Evolutionary conservation across 2,888 invertebrate species (phyloP).

Genomic region (Prostheceraeus crozeri): DNA sequence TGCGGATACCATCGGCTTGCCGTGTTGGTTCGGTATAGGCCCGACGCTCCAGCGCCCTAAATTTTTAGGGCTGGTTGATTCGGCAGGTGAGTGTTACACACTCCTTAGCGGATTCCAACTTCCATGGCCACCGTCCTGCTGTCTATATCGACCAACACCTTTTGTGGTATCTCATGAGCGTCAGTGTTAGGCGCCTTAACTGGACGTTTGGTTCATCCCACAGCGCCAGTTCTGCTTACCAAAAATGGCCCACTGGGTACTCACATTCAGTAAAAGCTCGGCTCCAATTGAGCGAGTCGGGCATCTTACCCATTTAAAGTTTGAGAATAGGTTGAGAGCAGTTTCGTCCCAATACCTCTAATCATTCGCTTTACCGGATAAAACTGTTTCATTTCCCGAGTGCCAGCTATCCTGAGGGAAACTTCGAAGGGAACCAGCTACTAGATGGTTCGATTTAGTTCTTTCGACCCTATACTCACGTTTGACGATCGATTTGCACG

Average conservation of each 20-base stretch:
- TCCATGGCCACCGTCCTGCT: constrained; percentile 70
- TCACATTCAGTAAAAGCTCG: constrained; percentile 56
- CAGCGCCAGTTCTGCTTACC: constrained; percentile 73
- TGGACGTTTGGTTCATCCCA: constrained; percentile 69
- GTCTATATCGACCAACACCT: constrained; percentile 65
- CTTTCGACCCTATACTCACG: constrained; percentile 66
- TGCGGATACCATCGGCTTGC: too few relatives aligned
- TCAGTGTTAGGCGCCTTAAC: constrained; percentile 65
- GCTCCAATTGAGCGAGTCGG: constrained; percentile 63
- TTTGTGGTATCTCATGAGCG: constrained; percentile 63
- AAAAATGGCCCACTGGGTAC: constrained; percentile 68
- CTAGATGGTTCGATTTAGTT: constrained; percentile 70
- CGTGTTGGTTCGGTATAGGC: constrained; percentile 59
- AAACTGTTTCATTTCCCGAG: constrained; percentile 60
- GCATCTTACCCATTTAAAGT: constrained; percentile 69
- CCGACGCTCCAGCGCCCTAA: constrained; percentile 63
- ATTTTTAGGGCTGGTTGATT: constrained; percentile 66
- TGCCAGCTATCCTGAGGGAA: constrained; percentile 69
- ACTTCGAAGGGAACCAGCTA: constrained; percentile 71
- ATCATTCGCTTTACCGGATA: constrained; percentile 71
- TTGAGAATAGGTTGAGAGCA: constrained; percentile 69
- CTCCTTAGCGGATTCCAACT: constrained; percentile 66
- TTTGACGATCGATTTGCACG: constrained; percentile 72
- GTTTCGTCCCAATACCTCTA: constrained; percentile 66
- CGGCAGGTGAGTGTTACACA: constrained; percentile 64